Evolutionary conservation across 2,113 vertebrate genomes (phyloP), one percentile per base, ranked within the genome.

Genomic region (Mormoops blainvillei): DNA sequence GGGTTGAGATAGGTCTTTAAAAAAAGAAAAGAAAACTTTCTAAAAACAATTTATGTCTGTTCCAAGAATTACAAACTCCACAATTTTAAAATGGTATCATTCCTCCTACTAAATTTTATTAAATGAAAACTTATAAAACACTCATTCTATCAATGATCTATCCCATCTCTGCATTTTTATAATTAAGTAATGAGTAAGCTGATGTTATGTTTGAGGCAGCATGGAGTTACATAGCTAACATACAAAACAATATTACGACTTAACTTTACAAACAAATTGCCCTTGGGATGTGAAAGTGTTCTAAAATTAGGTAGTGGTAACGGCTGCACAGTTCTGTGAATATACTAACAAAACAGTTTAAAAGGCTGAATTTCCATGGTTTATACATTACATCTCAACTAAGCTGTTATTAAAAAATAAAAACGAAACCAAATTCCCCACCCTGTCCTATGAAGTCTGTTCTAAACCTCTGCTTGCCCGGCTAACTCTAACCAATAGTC

Each of bases 261-360:
- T 84, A 91, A 71, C 19, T 87, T 95, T 48, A 86, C 86, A 95
- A 84, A 91, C 48, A 95, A 94, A 93, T 93, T 87, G 41, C 54
- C 15, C 45, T 26, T 61, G 54, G 52, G 26, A 41, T 77, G 56
- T 26, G 61, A 78, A 61, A 78, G 71, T 50, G 20, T 87, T 50
- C 68, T 89, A 48, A 76, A 92, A 86, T 83, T 93, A 96, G 31
- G 85, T 15, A 85, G 82, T 28, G 20, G 28, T 90, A 28, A 92
- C 4, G 36, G n/a, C 1, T 43, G 16, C 63, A 63, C 61, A 70
- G 70, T 36, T 67, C 77, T 54, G 63, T 43, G 20, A 78, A 73
- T 43, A 52, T 13, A 56, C 19, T 18, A 86, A 41, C 18, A 50
- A 36, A 87, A 76, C 15, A 63, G 24, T 58, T 87, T 33, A 52